These are phyloP conservation scores for Amphiprion percula DNA, from an alignment of 2,113 vertebrate species.

Conservation along the genomic window DNA sequence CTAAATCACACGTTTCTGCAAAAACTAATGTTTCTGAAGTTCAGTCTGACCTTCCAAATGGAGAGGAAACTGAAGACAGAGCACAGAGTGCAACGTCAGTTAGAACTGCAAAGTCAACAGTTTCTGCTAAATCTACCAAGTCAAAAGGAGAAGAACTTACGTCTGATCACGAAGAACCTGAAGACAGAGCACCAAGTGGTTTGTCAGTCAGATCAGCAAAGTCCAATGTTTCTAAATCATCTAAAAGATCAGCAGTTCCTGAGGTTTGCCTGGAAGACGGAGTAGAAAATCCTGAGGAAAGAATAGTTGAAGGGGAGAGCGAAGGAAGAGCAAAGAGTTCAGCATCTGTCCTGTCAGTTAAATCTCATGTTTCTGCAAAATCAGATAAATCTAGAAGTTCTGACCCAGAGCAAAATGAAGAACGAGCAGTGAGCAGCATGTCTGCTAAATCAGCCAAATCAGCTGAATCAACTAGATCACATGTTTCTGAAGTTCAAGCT, in stretches of 20 bases:
- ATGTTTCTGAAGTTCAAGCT: too few relatives aligned
- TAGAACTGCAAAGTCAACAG: constrained; percentile 28
- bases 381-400: constrained; percentile 1
- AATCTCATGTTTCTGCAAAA: constrained; percentile 39
- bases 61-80: constrained; percentile 46
- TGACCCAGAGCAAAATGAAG: too few relatives aligned
- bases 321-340: too few relatives aligned
- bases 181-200: constrained; percentile 30
- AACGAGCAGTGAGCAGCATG: too few relatives aligned
- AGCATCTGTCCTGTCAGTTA: too few relatives aligned
- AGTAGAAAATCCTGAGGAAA: too few relatives aligned
- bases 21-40: constrained; percentile 23
- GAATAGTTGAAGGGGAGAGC: too few relatives aligned
- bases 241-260: too few relatives aligned
- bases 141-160: constrained; percentile 25
- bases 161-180: constrained; percentile 9
- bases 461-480: too few relatives aligned
- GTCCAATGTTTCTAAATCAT: constrained; percentile 42
- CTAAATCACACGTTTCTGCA: constrained; percentile 31
- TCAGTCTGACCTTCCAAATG: neutral
- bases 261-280: too few relatives aligned
- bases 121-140: constrained; percentile 32
- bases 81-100: constrained; percentile 60
- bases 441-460: constrained; percentile 29
- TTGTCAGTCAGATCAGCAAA: constrained; percentile 53